Base-by-base conservation (phyloP, 2,797 vertebrate species). In the Enteromius argenteus region DNA sequence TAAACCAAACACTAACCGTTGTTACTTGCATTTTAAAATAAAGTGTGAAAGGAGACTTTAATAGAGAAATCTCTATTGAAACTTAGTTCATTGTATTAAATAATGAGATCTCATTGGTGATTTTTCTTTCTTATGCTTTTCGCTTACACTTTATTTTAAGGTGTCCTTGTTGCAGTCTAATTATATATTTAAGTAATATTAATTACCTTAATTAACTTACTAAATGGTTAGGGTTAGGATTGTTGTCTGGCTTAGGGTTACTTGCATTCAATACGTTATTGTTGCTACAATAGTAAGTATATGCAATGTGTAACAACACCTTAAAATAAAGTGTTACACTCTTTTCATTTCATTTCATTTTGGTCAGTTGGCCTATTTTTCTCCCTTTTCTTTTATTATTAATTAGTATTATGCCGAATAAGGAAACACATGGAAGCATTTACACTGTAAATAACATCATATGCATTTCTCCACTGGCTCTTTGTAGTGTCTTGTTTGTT, bases 401-500 rank as follows among this genome's bases (percentile, higher is more conserved):
- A 0, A 72, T 58, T 23, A 58, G 23, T 30, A 35, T 21, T 19
- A 1, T 56, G 21, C 53, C 4, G 49, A 46, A 15, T 27, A 17
- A 62, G 46, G 39, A 75, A 66, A 27, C 44, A 39, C 21, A 53
- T 27, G 56, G 30, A 56, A 58, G 15, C 23, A 8, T 80, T 82
- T 49, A 39, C 14, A 21, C 9, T 37, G 58, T 23, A 74, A 51
- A 19, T 74, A 17, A 66, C 11, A 2, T 46, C 23, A 23, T 21
- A 56, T 14, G 13, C 27, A 69, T 68, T 46, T 83, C 35, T 49
- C 10, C 4, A 37, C 32, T 7, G 19, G 68, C 66, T 77, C 14
- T 87, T 71, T 81, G 60, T 76, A 53, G 68, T 17, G 7, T 79
- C 32, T 64, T 71, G 71, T 77, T 71, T 42, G 58, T 44, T 39